Evolutionary conservation across 2,888 invertebrate species (phyloP), one percentile per base, ranked within the genome.

Genomic region (Xestia xanthographa): DNA sequence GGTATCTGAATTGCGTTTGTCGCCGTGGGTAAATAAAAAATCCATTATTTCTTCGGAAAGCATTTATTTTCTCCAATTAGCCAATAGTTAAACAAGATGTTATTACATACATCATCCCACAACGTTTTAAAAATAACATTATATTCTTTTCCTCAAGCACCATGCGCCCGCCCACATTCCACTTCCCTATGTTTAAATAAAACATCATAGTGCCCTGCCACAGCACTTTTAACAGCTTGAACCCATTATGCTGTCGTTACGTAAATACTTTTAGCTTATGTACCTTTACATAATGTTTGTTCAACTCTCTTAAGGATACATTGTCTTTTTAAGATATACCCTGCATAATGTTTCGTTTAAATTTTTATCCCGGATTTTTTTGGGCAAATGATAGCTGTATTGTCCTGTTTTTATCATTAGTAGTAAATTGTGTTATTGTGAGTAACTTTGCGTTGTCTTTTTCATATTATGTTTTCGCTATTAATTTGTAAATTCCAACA

Each of bases 241-340:
- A 90, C 89, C 91, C 92, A 92, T 93, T 92, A 92, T 89, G 85
- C 80, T 82, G 82, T 90, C 90, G 86, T 92, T 92, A 93, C 91
- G 93, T 90, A 92, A 94, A 94, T 94, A 92, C 92, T 91, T 93
- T 93, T 89, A 92, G 90, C 90, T 87, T 90, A 83, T 91, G 87
- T 90, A 90, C 84, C 87, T 90, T 90, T 87, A 89, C 87, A 88
- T 90, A 90, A 90, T 90, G 88, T 88, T 87, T 89, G 87, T 88
- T 80, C 80, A 86, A 86, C 86, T 83, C 78, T 75, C 79, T 75
- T 81, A 77, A 72, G 78, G 58, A 83, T 48, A 84, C 77, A 80
- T 83, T 79, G 80, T 80, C 79, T 80, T 84, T 79, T 78, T 77
- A 78, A 81, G 72, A 75, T 38, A 58, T 38, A 45, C 6, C 45